Evolutionary conservation across 2,888 invertebrate species (phyloP).

Genomic region (Anoplius nigerrimus): DNA sequence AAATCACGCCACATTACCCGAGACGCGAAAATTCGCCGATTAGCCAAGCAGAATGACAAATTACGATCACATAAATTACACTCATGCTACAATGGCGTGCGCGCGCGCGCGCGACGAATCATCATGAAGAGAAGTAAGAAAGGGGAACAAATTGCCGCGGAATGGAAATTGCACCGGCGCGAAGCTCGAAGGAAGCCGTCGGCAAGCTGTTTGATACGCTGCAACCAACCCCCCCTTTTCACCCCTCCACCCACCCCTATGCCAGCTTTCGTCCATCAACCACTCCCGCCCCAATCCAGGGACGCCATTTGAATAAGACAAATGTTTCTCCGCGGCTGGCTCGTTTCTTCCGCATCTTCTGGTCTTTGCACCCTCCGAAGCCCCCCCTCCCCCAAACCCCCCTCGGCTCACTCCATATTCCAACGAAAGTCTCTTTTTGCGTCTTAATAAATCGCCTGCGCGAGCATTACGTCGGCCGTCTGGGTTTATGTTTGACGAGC

Average conservation of each 20-base stretch:
- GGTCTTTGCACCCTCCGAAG: background rate
- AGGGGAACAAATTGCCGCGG: too few relatives aligned
- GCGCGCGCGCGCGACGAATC: too few relatives aligned
- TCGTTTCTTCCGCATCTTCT: slow-evolving; percentile 5
- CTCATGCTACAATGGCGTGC: too few relatives aligned
- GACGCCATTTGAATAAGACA: slow-evolving; percentile 51
- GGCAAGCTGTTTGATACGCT: slow-evolving; percentile 14
- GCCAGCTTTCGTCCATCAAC: slow-evolving; percentile 9
- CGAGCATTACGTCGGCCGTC: slow-evolving; percentile 14
- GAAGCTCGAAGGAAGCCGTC: background rate
- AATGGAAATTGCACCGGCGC: background rate
- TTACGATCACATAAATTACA: too few relatives aligned
- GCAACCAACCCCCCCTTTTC: background rate
- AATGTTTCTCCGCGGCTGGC: slow-evolving; percentile 39
- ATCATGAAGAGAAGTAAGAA: too few relatives aligned
- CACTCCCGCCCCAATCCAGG: slow-evolving; percentile 27
- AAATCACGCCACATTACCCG: too few relatives aligned
- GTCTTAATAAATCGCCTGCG: slow-evolving; percentile 51
- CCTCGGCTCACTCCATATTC: slow-evolving; percentile 10
- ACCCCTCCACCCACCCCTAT: background rate
- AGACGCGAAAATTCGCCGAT: too few relatives aligned
- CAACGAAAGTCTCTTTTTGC: slow-evolving; percentile 33
- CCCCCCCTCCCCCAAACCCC: slow-evolving; percentile 6
- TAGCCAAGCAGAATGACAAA: too few relatives aligned
- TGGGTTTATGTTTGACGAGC: slow-evolving; percentile 23